Conservation (phyloP, 2,888 invertebrate genomes). For the Agrotis puta region DNA sequence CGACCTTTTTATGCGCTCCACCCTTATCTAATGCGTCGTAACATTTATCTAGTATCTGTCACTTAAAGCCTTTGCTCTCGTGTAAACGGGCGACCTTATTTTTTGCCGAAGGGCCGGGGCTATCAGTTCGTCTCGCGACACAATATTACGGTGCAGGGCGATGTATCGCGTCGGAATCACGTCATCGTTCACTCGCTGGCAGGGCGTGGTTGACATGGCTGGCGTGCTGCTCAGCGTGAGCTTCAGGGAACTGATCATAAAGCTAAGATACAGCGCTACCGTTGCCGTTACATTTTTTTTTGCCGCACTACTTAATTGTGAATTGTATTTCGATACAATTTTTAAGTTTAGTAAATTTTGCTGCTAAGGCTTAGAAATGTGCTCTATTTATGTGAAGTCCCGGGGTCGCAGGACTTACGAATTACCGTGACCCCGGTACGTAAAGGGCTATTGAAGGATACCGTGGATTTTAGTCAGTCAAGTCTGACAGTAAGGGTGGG, state of each 20-base stretch:
- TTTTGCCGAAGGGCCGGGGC: slow-evolving; percentile 86
- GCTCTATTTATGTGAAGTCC: slow-evolving; percentile 8
- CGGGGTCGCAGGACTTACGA: no score
- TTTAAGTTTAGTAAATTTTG: slow-evolving; percentile 3
- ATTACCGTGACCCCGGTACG: no score
- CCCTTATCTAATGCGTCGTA: slow-evolving; percentile 86
- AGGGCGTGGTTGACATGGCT: slow-evolving; percentile 75
- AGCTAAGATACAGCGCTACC: slow-evolving; percentile 71
- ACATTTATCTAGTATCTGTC: slow-evolving; percentile 90
- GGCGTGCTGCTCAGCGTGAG: slow-evolving; percentile 81
- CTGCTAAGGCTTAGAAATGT: not conserved
- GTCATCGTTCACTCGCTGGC: slow-evolving; percentile 84
- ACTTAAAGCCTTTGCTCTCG: slow-evolving; percentile 89
- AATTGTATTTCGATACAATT: not conserved
- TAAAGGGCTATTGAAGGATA: no score
- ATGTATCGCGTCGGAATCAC: slow-evolving; percentile 88
- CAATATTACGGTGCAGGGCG: slow-evolving; percentile 87
- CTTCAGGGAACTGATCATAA: slow-evolving; percentile 77
- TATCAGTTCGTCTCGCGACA: slow-evolving; percentile 87
- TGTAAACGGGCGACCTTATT: slow-evolving; percentile 89
- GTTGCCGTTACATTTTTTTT: slow-evolving; percentile 38
- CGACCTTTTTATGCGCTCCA: slow-evolving; percentile 79
- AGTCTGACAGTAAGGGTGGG: no score
- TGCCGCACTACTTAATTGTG: slow-evolving; percentile 37
- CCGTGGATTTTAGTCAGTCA: no score